These are phyloP conservation scores for Grallaria varia DNA, from an alignment of 2,113 vertebrate genomes.

Conservation along the genomic window DNA sequence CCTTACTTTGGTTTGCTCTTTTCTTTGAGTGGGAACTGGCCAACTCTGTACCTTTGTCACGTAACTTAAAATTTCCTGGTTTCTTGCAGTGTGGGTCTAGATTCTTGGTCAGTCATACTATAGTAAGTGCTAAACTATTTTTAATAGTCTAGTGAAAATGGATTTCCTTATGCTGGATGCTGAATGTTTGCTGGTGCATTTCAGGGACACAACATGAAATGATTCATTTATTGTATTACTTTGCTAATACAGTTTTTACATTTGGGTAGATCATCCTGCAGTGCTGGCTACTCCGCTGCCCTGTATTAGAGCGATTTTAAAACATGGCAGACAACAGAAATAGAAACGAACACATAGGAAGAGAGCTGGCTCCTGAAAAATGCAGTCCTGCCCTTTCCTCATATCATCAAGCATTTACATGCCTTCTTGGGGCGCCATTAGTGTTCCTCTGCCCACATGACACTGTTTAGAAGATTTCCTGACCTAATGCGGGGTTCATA, in stretches of 20 bases:
- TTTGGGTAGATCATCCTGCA: background rate
- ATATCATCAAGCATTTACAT: background rate
- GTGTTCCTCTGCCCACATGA: too few species aligned
- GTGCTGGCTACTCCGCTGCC: background rate
- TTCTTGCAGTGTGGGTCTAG: background rate
- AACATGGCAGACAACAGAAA: background rate
- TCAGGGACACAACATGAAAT: background rate
- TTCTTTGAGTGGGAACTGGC: background rate
- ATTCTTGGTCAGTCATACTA: background rate
- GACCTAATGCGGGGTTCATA: background rate
- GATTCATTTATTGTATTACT: background rate
- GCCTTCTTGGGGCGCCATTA: background rate
- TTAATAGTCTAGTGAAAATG: background rate
- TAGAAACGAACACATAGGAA: background rate
- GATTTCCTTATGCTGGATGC: background rate
- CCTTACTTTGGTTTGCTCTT: background rate
- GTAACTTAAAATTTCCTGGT: background rate
- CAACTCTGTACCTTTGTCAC: rapidly evolving
- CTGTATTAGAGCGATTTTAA: background rate
- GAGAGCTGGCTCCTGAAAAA: background rate
- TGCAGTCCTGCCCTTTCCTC: background rate
- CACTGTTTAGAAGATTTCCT: background rate
- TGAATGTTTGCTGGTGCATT: background rate
- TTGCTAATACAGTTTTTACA: background rate
- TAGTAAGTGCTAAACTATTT: background rate